Evolutionary conservation across 2,888 invertebrate species (phyloP).

Genomic region (Ctenicera cuprea): DNA sequence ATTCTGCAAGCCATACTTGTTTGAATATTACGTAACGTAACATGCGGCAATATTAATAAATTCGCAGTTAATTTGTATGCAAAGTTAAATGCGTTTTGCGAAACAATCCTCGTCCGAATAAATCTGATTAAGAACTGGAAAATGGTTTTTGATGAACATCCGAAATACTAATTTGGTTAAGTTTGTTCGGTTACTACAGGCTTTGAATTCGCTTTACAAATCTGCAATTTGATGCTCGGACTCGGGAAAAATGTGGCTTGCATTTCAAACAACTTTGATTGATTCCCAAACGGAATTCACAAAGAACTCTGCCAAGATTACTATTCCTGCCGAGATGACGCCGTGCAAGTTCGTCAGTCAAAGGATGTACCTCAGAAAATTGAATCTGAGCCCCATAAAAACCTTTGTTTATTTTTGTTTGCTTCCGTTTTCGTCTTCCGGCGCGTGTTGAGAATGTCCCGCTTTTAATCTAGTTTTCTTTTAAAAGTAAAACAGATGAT

Average conservation of each 20-base stretch:
- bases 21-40: neutral
- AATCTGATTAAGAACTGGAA: conserved; percentile 21
- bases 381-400: conserved; percentile 23
- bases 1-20: neutral
- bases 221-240: conserved; percentile 29
- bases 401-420: conserved; percentile 32
- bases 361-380: conserved; percentile 40
- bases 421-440: conserved; percentile 19
- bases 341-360: conserved; percentile 28
- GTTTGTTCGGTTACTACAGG: conserved; percentile 14
- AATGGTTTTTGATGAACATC: conserved; percentile 27
- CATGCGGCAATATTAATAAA: neutral
- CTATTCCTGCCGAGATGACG: conserved; percentile 35
- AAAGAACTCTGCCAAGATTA: conserved; percentile 34
- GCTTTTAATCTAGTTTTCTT: neutral
- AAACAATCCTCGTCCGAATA: conserved; percentile 10
- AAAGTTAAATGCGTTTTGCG: neutral
- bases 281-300: conserved; percentile 42
- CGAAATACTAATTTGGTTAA: conserved; percentile 6
- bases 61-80: conserved; percentile 16
- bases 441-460: conserved; percentile 14
- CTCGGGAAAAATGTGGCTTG: conserved; percentile 28
- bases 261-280: conserved; percentile 42
- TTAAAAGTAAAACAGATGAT: neutral
- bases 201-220: conserved; percentile 20